These are phyloP conservation scores for Cepaea hortensis DNA, from an alignment of 2,888 invertebrate species.

Conservation along the genomic window DNA sequence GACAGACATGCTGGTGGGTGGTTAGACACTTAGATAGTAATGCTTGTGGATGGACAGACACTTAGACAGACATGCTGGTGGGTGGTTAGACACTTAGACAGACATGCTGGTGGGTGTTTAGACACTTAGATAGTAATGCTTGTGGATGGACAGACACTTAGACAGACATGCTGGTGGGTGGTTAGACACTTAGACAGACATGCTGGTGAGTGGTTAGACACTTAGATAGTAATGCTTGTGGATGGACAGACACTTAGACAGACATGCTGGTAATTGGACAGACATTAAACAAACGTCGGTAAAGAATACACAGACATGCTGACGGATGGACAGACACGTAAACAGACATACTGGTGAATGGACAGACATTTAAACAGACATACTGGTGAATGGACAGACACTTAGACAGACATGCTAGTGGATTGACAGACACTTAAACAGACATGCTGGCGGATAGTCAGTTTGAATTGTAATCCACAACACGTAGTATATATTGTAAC, in stretches of 20 bases:
- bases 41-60: neutral
- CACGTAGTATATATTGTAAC: too few species aligned
- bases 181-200: neutral
- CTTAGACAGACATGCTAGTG: neutral
- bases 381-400: neutral
- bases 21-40: neutral
- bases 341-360: neutral
- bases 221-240: neutral
- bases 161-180: neutral
- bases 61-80: neutral
- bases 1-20: neutral
- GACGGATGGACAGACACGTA: neutral
- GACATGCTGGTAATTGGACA: neutral
- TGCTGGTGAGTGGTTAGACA: neutral
- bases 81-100: neutral
- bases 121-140: neutral
- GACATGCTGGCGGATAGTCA: neutral
- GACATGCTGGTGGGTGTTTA: neutral
- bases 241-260: neutral
- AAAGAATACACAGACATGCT: neutral
- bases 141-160: neutral
- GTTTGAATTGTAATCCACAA: neutral
- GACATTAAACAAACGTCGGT: neutral
- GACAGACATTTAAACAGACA: neutral
- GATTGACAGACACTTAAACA: neutral